Evolutionary conservation across 2,113 vertebrate species (phyloP), one percentile per base, ranked within the genome.

Genomic region (Ramphastos sulfuratus): DNA sequence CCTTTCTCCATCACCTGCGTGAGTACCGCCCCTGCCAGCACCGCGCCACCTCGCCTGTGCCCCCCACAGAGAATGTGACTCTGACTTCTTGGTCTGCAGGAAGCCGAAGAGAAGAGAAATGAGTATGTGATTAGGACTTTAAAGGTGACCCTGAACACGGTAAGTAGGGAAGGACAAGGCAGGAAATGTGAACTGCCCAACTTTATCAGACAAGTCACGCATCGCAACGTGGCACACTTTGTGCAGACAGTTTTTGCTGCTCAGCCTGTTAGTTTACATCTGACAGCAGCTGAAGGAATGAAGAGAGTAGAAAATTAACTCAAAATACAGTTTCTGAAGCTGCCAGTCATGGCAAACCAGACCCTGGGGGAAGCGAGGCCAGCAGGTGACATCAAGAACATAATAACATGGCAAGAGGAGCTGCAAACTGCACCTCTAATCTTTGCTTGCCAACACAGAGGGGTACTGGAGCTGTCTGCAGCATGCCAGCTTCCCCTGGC

Each of bases 1-100:
- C 98, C 98, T 2, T 99, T 99, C 89, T 96, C 92, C n/a, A 35
- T 99, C 65, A 75, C 94, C 88, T 99, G 98, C 70, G 99, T 99
- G 95, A 99, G 99, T 99, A 96, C 50, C 50, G 89, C 65, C 18
- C 25, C 69, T 12, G 2, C 23, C 4, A 28, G 59, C 82, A 20
- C 67, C 77, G 4, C 13, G 30, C 25, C 69, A 35, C 90, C 27
- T 70, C 89, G 9, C 4, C 1, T 3, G n/a, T 2, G 0, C 28
- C 58, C 27, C 12, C 76, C 10, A 4, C 31, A 4, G 65, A 18
- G 67, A 90, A n/a, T 2, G 33, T 92, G 86, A 93, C 89, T 50
- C 82, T 61, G 20, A 44, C 94, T 48, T 78, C 73, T 71, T 89
- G 67, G 67, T 72, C 91, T 81, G 74, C 94, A 99, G 99, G 98